Conservation (phyloP, 2,888 invertebrate genomes). For the Tachina fera region DNA sequence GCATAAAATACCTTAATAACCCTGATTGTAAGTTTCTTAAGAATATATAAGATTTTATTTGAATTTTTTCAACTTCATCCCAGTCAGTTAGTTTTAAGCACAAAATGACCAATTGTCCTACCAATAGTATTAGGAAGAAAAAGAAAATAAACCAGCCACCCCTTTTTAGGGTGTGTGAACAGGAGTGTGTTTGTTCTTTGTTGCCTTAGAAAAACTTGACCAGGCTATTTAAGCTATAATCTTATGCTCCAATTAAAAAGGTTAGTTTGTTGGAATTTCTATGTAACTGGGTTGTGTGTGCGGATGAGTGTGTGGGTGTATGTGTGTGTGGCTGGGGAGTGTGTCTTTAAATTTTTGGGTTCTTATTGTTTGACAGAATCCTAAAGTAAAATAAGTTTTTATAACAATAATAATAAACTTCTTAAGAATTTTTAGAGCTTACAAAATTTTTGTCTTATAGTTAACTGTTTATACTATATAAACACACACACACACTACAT, state of each 20-base stretch:
- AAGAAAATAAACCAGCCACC: conserved; percentile 30
- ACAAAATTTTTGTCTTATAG: conserved; percentile 49
- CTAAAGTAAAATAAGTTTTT: conserved; percentile 58
- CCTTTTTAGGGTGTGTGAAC: conserved; percentile 4
- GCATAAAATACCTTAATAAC: conserved; percentile 72
- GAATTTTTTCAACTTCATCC: conserved; percentile 30
- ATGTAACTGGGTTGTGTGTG: too few species aligned
- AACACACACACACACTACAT: background rate
- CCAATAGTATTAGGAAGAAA: conserved; percentile 10
- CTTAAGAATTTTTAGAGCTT: conserved; percentile 47
- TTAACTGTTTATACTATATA: background rate
- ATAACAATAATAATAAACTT: conserved; percentile 63
- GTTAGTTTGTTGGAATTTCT: conserved; percentile 53
- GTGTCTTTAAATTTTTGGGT: conserved; percentile 17
- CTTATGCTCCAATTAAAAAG: conserved; percentile 72
- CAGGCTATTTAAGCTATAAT: conserved; percentile 67
- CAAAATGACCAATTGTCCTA: conserved; percentile 66
- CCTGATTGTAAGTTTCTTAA: conserved; percentile 70
- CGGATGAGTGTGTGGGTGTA: background rate
- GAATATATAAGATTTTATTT: conserved; percentile 62
- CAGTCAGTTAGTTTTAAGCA: conserved; percentile 6
- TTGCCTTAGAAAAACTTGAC: conserved; percentile 44
- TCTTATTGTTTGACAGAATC: conserved; percentile 44
- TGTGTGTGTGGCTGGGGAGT: background rate
- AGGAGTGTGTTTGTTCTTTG: background rate